A percentile compares a stretch with the other conserved stretches of the same genome.
Conservation (phyloP, 2,113 vertebrate species). For the Kryptolebias marmoratus region DNA sequence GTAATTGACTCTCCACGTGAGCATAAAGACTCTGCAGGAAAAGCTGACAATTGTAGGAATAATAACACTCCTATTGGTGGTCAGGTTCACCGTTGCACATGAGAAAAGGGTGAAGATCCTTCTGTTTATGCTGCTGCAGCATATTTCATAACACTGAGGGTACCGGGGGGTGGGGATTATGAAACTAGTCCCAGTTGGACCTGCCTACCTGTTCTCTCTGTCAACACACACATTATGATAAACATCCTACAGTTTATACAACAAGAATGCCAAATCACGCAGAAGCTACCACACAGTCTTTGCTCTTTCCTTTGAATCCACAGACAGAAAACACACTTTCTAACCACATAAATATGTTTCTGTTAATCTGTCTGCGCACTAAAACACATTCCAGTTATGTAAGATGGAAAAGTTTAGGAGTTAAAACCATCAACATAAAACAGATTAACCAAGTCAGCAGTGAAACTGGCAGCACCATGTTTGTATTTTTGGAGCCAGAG, state of each 20-base stretch:
- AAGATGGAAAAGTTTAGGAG: too few relatives aligned
- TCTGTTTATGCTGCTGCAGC: constrained; percentile 22
- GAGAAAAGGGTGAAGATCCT: constrained; percentile 15
- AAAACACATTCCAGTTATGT: too few relatives aligned
- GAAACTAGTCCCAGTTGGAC: not conserved
- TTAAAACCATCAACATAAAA: too few relatives aligned
- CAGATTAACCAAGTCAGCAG: too few relatives aligned
- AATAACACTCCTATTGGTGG: constrained; percentile 22
- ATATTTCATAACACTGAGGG: constrained; percentile 35
- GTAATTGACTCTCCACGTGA: constrained; percentile 56
- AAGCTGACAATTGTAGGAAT: constrained; percentile 39
- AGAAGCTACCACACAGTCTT: too few relatives aligned
- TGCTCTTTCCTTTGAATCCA: too few relatives aligned
- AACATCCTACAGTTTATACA: not conserved
- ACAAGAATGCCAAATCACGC: too few relatives aligned
- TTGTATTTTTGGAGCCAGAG: too few relatives aligned
- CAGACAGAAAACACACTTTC: too few relatives aligned
- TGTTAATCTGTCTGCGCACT: too few relatives aligned
- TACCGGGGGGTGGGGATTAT: constrained; percentile 29
- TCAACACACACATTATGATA: constrained; percentile 27
- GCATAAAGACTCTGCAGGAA: constrained; percentile 43
- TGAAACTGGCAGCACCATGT: too few relatives aligned
- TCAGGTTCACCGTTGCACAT: constrained; percentile 27
- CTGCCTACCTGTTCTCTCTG: constrained; percentile 31
- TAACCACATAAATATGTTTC: too few relatives aligned